phyloP scores from a whole-genome alignment of 2,113 vertebrate species.

The Ciconia boyciana region DNA sequence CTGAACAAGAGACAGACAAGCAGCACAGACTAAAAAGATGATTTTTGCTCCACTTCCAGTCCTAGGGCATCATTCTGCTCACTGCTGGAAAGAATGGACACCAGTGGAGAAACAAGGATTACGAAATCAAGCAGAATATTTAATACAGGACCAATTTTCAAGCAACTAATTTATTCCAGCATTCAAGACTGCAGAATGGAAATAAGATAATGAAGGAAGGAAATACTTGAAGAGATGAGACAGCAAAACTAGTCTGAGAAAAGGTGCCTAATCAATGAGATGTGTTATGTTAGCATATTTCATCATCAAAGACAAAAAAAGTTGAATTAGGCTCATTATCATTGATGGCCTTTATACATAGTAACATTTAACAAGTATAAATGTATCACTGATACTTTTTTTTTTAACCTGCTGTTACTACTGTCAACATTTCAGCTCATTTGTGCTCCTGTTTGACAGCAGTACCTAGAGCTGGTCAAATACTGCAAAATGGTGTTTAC shows the following conservation, averaged over 20 bases:
- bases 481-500: background rate
- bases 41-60: background rate
- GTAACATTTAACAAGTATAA: background rate
- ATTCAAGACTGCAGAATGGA: background rate
- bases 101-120: background rate
- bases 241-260: background rate
- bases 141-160: background rate
- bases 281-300: background rate
- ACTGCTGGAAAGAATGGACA: background rate
- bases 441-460: background rate
- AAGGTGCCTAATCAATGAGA: background rate
- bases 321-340: background rate
- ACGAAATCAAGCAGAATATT: constrained; percentile 6
- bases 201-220: background rate
- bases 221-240: background rate
- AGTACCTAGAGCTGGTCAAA: constrained; percentile 11
- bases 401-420: background rate
- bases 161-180: background rate
- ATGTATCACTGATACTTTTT: background rate
- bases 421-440: background rate
- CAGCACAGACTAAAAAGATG: background rate
- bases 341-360: background rate
- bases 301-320: background rate
- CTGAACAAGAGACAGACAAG: background rate
- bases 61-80: background rate